Percentiles rank a stretch among this genome's conserved stretches.
Conservation (phyloP, 2,888 invertebrate genomes). For the Mythimna vitellina region DNA sequence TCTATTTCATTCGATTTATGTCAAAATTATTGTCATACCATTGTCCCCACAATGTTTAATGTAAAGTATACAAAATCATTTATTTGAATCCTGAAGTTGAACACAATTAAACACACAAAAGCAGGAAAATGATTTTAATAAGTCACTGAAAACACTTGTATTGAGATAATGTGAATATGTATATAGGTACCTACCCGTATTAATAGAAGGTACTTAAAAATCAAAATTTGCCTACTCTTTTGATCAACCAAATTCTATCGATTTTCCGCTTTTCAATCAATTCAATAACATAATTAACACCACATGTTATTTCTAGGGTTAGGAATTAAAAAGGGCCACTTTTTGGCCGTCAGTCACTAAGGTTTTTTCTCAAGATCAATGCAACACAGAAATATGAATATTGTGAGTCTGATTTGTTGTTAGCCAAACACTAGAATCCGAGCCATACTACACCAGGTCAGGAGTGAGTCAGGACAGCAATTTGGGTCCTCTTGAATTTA, state of each 20-base stretch:
- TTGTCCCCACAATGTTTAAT: background rate
- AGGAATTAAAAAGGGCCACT: background rate
- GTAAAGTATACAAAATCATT: background rate
- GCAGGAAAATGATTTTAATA: conserved; percentile 35
- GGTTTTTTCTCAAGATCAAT: background rate
- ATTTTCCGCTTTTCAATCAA: background rate
- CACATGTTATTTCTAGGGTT: background rate
- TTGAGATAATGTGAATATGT: conserved; percentile 16
- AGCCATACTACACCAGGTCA: too few relatives aligned
- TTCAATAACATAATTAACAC: background rate
- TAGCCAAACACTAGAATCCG: background rate
- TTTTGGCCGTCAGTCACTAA: background rate
- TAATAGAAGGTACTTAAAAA: background rate
- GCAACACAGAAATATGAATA: background rate
- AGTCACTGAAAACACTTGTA: background rate
- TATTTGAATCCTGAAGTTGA: background rate
- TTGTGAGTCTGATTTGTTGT: background rate
- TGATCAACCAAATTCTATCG: background rate
- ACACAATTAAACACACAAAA: conserved; percentile 8
- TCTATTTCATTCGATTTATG: background rate
- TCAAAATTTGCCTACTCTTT: background rate
- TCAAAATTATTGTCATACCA: background rate
- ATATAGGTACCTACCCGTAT: background rate
- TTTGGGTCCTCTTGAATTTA: too few relatives aligned
- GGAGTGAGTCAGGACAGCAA: too few relatives aligned